Evolutionary conservation across 2,797 vertebrate species (phyloP).

Genomic region (Knipowitschia caucasica): DNA sequence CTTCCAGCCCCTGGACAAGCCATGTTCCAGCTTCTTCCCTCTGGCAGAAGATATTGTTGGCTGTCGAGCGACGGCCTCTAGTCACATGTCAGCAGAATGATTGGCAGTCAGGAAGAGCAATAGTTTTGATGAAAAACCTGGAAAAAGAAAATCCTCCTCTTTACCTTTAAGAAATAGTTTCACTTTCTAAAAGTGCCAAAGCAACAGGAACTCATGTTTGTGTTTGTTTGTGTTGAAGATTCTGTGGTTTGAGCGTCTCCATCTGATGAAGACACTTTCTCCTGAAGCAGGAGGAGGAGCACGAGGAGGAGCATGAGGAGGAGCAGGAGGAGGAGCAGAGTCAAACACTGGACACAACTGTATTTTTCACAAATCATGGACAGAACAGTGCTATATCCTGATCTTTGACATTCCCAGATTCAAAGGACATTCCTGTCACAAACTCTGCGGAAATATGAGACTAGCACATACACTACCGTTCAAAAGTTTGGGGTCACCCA

Average conservation of each 20-base stretch:
- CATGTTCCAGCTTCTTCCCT: no score
- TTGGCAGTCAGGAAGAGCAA: no score
- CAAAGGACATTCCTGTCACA: constrained; percentile 12
- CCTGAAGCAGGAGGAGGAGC: constrained; percentile 1
- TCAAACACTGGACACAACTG: constrained; percentile 51
- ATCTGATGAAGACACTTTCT: not conserved
- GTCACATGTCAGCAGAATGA: no score
- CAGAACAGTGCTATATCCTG: not conserved
- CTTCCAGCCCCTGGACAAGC: no score
- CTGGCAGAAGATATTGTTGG: no score
- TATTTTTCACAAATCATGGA: not conserved
- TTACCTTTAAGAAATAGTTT: no score
- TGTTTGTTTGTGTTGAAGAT: not conserved
- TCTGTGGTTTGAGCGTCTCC: not conserved
- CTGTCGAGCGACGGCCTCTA: no score
- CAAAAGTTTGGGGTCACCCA: no score
- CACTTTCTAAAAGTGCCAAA: no score
- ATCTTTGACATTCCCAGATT: not conserved
- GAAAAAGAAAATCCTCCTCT: no score
- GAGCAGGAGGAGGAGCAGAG: constrained; percentile 9
- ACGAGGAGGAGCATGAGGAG: not conserved
- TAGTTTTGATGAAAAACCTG: no score
- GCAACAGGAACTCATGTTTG: not conserved
- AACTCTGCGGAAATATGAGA: constrained; percentile 10
- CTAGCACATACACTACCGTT: no score